Percentiles rank a stretch among this genome's conserved stretches.
phyloP scores from a whole-genome alignment of 1,140 invertebrate species.

The Diabrotica undecimpunctata region DNA sequence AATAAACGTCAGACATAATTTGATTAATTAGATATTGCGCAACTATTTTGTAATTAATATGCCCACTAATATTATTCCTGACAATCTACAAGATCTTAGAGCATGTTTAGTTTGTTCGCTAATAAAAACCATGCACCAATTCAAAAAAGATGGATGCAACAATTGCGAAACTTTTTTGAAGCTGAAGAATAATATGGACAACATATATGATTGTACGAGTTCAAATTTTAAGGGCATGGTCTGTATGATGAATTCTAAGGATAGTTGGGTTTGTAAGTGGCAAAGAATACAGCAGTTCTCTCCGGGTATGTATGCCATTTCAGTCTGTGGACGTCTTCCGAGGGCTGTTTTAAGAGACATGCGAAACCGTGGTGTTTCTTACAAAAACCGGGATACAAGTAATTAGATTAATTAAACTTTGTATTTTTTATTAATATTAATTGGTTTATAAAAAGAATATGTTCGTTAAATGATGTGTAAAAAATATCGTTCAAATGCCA shows the following conservation, averaged over 20 bases:
- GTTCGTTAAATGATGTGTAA: no score
- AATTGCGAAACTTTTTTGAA: conserved; percentile 94
- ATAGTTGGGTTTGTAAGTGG: conserved; percentile 98
- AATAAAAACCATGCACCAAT: conserved; percentile 95
- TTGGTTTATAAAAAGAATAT: no score
- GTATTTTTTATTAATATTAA: no score
- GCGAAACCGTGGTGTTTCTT: conserved; percentile 84
- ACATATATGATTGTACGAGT: conserved; percentile 95
- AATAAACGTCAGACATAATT: no score
- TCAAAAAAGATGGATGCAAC: conserved; percentile 95
- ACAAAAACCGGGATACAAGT: conserved; percentile 84
- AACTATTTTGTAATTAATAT: conserved; percentile 41
- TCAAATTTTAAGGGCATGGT: conserved; percentile 97
- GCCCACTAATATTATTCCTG: conserved; percentile 74
- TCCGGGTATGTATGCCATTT: conserved; percentile 93
- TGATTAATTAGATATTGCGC: no score
- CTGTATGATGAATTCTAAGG: conserved; percentile 87
- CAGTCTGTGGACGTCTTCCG: conserved; percentile 86
- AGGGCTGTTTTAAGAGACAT: conserved; percentile 83
- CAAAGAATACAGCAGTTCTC: conserved; percentile 90
- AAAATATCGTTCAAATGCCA: no score
- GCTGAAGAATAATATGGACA: conserved; percentile 93
- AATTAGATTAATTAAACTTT: no score
- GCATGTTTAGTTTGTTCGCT: conserved; percentile 94
- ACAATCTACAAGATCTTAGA: conserved; percentile 83